Base-by-base conservation (phyloP, 2,888 invertebrate species). In the Ariolimax columbianus region DNA sequence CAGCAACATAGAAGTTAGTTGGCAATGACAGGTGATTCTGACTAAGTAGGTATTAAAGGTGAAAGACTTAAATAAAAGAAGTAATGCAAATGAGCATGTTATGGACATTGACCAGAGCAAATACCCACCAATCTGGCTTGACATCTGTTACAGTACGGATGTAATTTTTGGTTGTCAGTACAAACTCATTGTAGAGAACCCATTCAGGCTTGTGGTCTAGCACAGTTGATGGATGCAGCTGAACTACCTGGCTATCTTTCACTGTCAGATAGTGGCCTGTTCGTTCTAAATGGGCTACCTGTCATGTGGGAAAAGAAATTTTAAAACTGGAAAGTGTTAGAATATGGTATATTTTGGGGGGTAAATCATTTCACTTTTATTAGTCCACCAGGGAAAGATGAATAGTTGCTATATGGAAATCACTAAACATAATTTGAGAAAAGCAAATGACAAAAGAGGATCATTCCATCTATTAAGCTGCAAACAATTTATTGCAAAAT, bases 111-210 rank as follows among this genome's bases (percentile, higher is more conserved):
- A 73, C 36, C 40, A 77, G 55, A 77, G 51, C 38, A 59, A 59
- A 23, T 73, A 86, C 89, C 81, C 84, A 99, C 99, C 95, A 95
- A 89, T 95, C 95, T 19, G 95, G 98, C 95, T 99, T 99, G 89
- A 99, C 97, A 93, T 99, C 99, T 0, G 99, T 99, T 26, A 99
- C 99, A 0, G 99, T 99, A 90, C 99, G 96, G 92, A 99, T 99
- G 94, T 99, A 99, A 95, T 99, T 99, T 95, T 99, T 99, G 86
- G 99, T 99, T 88, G 99, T 99, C 89, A 99, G 95, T 77, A 99
- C 99, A 94, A 99, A 99, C 95, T 99, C 99, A 95, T 99, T 99
- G 95, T 99, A 99, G 86, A 99, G 97, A 68, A 99, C 99, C 99
- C 99, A 99, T 95, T 99, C 99, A 0, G 99, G 99, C 94, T 99